These are phyloP conservation scores for Mormyrops attenuatus DNA, from an alignment of 2,797 vertebrate genomes.

Conservation along the genomic window DNA sequence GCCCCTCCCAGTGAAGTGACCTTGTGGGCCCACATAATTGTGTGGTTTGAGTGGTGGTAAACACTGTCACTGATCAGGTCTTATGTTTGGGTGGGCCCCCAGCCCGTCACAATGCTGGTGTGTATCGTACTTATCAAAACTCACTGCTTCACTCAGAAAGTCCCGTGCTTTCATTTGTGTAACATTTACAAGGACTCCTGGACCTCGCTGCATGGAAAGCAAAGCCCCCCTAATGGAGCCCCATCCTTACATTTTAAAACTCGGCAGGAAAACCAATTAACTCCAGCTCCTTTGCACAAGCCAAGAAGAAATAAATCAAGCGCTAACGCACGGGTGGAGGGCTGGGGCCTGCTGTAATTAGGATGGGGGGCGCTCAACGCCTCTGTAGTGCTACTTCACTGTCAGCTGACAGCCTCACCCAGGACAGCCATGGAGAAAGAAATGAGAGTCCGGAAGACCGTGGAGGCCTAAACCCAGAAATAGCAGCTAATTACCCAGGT, in stretches of 20 bases:
- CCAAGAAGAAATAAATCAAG: constrained; percentile 88
- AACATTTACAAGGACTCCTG: constrained; percentile 63
- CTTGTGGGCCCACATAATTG: neutral
- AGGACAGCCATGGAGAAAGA: neutral
- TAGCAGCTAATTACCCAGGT: neutral
- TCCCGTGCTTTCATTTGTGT: constrained; percentile 47
- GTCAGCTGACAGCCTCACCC: constrained; percentile 77
- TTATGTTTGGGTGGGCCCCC: neutral
- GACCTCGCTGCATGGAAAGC: constrained; percentile 58
- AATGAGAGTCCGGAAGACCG: neutral
- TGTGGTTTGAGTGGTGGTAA: neutral
- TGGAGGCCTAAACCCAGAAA: neutral
- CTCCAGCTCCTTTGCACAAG: constrained; percentile 72
- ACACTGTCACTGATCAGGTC: neutral
- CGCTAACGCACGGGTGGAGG: constrained; percentile 81
- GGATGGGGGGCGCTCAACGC: constrained; percentile 70
- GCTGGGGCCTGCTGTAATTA: constrained; percentile 81
- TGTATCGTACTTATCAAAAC: constrained; percentile 33
- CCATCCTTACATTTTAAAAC: constrained; percentile 76
- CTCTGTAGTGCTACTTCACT: constrained; percentile 66
- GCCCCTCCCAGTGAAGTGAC: neutral
- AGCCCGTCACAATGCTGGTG: neutral
- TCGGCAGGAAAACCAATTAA: constrained; percentile 91
- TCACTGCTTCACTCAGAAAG: constrained; percentile 41
- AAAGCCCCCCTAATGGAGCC: constrained; percentile 70